phyloP scores from a whole-genome alignment of 2,113 vertebrate genomes.

The Brienomyrus brachyistius region DNA sequence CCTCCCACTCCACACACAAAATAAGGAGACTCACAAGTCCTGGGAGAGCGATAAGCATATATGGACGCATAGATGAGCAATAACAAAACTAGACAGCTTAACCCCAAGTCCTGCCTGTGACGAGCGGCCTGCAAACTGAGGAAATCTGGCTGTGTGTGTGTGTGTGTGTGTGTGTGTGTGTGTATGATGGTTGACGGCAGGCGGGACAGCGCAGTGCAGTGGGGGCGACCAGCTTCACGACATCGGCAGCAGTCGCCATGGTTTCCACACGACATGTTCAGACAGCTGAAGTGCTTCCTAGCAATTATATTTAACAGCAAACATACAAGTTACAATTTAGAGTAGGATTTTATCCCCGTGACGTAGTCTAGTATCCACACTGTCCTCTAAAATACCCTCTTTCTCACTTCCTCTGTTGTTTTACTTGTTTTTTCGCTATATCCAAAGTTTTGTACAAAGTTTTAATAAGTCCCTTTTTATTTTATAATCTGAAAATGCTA shows the following conservation, averaged over 20 bases:
- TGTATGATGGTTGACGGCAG: not conserved
- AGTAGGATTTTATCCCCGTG: conserved; percentile 36
- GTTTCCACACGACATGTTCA: conserved; percentile 49
- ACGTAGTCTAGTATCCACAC: conserved; percentile 41
- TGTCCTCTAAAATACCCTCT: conserved; percentile 32
- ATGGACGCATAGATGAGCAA: not conserved
- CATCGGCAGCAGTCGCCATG: conserved; percentile 27
- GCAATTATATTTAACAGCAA: conserved; percentile 51
- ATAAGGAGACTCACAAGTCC: conserved; percentile 31
- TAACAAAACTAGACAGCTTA: conserved; percentile 5
- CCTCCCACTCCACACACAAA: conserved; percentile 19
- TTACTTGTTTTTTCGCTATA: conserved; percentile 65
- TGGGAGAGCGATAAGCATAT: not conserved
- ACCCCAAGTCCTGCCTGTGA: not conserved
- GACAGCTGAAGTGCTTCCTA: conserved; percentile 49
- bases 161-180: conserved; percentile 6
- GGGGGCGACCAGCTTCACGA: conserved; percentile 22
- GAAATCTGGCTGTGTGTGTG: not conserved
- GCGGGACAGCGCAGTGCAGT: not conserved
- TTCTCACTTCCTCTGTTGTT: conserved; percentile 38
- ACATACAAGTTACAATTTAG: conserved; percentile 40
- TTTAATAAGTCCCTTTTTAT: conserved; percentile 90
- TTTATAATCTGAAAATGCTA: conserved; percentile 98
- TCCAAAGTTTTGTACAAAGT: conserved; percentile 99
- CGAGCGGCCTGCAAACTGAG: not conserved